Base-by-base conservation (phyloP, 2,888 invertebrate species). In the Beris chalybata region DNA sequence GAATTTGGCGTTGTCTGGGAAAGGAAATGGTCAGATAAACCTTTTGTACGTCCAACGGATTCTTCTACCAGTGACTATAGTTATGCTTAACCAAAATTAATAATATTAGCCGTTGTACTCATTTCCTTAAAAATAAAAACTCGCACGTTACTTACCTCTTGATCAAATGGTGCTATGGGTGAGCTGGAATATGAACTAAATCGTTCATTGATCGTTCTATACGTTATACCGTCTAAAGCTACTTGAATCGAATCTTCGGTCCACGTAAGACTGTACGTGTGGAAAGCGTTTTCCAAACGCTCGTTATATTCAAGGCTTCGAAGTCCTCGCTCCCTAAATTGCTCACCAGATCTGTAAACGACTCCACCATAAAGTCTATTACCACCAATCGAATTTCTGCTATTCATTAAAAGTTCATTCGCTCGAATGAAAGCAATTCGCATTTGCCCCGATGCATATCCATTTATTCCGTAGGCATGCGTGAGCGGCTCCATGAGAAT, bases 351-450 rank as follows among this genome's bases (percentile, higher is more conserved):
- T 43, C 74, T 70, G 2, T 75, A 66, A 1, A 79, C 73, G 11
- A 74, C 69, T 0, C 79, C 78, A 4, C 74, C 79, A 53, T 71
- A 74, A 9, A 78, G 38, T 0, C 73, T 70, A 52, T 72, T 70
- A 1, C 78, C 77, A 66, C 74, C 75, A 4, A 79, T 70, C 11
- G 74, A 72, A 6, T 73, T 73, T 22, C 75, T 65, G 11, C 69
- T 69, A 50, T 71, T 74, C 3, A 64, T 66, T n/a, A 80, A 70
- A 32, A 74, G n/a, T 0, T 72, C 74, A 77, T 91, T 91, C 15
- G 92, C 92, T 29, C 85, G 83, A 0, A 86, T 81, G 71, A 86
- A 86, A 1, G 90, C 90, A n/a, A 94, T 81, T 55, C 90, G 85
- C 45, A 93, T 84, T 74, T 90, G 83, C 0, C 90, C 90, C 0